Evolutionary conservation across 2,113 vertebrate species (phyloP).

Genomic region (Grus americana): DNA sequence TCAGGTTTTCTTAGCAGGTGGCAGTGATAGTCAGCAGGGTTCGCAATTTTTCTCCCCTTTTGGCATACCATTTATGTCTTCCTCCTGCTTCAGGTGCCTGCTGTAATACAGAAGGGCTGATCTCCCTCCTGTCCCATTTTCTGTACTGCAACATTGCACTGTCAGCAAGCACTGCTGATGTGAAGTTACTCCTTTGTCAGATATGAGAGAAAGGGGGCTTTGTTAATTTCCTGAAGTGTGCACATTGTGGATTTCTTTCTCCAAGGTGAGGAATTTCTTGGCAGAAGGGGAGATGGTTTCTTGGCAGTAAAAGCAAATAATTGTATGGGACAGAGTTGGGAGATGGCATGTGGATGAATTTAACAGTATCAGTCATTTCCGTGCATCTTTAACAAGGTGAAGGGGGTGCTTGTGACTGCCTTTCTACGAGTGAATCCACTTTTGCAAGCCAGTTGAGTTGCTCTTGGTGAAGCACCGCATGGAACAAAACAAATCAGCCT

Average conservation of each 20-base stretch:
- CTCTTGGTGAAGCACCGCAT: neutral
- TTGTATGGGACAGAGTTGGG: neutral
- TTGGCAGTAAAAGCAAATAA: neutral
- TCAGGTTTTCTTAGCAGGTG: neutral
- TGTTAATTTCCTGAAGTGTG: neutral
- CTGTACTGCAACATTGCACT: neutral
- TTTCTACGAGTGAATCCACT: neutral
- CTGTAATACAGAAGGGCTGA: neutral
- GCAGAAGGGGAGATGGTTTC: neutral
- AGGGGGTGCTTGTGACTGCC: neutral
- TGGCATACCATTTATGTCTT: neutral
- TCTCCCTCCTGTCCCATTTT: neutral
- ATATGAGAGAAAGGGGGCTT: rapidly evolving
- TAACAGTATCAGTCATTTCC: neutral
- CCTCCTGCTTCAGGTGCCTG: neutral
- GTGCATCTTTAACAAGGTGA: neutral
- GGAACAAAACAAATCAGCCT: neutral
- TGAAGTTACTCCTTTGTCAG: neutral
- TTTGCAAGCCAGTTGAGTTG: neutral
- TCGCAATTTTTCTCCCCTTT: neutral
- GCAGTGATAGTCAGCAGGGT: neutral
- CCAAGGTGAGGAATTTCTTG: neutral
- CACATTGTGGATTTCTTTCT: neutral
- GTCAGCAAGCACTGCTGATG: neutral
- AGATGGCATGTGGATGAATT: neutral